Evolutionary conservation across 1,140 invertebrate species (phyloP).

Genomic region (Zaprionus lachaisei): DNA sequence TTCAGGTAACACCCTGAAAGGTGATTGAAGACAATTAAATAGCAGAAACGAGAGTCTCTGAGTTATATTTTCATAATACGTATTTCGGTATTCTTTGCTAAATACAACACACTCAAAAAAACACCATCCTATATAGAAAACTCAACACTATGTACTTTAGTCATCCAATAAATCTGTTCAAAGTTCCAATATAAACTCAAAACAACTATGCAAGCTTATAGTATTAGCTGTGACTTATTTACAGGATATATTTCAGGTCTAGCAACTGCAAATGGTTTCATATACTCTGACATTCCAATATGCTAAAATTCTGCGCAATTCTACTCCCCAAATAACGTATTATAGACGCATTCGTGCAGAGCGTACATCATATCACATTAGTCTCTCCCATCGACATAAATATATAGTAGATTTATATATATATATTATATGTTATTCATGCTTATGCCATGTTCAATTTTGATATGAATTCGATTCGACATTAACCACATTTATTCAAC

Average conservation of each 20-base stretch:
- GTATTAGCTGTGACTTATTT: too few relatives aligned
- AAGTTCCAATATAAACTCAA: too few relatives aligned
- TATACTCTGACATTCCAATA: not conserved
- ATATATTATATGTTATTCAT: not conserved
- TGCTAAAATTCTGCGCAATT: not conserved
- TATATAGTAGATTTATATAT: not conserved
- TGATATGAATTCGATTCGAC: not conserved
- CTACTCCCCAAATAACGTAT: not conserved
- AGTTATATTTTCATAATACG: too few relatives aligned
- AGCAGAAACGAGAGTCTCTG: too few relatives aligned
- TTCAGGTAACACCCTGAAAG: too few relatives aligned
- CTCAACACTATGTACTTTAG: too few relatives aligned
- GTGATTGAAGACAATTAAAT: too few relatives aligned
- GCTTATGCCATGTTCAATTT: not conserved
- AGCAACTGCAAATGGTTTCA: not conserved
- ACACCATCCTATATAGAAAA: too few relatives aligned
- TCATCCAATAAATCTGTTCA: too few relatives aligned
- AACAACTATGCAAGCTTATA: too few relatives aligned
- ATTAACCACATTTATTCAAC: constrained; percentile 2
- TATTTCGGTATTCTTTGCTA: too few relatives aligned
- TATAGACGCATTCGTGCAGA: not conserved
- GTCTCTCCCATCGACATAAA: not conserved
- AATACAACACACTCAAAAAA: too few relatives aligned
- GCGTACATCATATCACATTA: not conserved
- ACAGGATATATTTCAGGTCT: not conserved